Base-by-base conservation (phyloP, 2,113 vertebrate species). In the Colius striatus region DNA sequence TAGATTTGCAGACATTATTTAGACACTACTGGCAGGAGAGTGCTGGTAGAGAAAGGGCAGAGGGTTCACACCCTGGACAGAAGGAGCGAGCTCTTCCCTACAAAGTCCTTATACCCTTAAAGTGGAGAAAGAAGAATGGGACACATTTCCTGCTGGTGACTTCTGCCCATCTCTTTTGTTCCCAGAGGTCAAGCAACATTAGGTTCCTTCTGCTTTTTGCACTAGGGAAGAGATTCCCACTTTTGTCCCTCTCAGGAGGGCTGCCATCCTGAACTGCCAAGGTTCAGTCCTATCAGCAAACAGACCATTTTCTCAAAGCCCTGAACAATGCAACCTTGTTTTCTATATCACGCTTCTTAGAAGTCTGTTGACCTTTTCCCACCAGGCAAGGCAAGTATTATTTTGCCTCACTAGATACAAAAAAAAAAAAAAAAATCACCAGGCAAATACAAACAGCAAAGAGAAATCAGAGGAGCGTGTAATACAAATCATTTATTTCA, bases 401-500 rank as follows among this genome's bases (percentile, higher is more conserved):
- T 26, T 76, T 85, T 88, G 43, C 29, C 57, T 58, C 38, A 21
- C 9, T 54, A 38, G 7, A 38, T 47, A 84, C 38, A 54, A 26
- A 23, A 53, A 63, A 7, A 63, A 38, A 23, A 45, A 16, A 5
- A 50, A 48, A 61, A 55, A 45, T 21, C 57, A 38, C 7, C 22
- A 95, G 76, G 61, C 36, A 93, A 91, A 93, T 75, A 67, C 12
- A 94, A 83, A 25, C 73, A 72, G 78, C 63, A 71, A 87, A 53
- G 51, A 77, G 63, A 58, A 95, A 71, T 55, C 76, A 86, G 65
- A 65, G 43, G 6, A 54, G 9, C 3, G 0, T 4, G 74, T 63
- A 79, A 36, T 36, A 85, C 74, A 73, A 95, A 86, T 94, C 1
- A 89, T 85, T 90, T 94, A 54, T 83, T 91, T 86, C 41, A 66